phyloP scores from a whole-genome alignment of 2,113 vertebrate species.

The Sterna hirundo region DNA sequence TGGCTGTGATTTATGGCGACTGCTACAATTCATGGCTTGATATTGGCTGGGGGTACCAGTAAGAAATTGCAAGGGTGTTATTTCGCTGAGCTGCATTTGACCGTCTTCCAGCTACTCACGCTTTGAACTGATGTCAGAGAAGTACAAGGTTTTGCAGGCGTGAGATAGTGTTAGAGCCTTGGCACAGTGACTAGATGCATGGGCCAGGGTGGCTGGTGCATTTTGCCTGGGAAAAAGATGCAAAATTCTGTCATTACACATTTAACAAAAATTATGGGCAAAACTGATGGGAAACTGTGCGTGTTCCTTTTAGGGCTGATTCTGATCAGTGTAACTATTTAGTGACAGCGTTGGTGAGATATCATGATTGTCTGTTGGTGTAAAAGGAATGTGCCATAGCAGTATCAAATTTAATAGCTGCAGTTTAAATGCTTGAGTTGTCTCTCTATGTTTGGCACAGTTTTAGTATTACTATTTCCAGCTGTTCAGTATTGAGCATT shows the following conservation, averaged over 20 bases:
- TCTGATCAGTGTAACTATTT: background rate
- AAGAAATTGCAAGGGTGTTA: background rate
- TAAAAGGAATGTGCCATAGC: background rate
- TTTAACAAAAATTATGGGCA: background rate
- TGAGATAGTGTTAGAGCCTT: background rate
- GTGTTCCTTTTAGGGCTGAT: background rate
- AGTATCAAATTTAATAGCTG: background rate
- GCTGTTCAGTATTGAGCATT: conserved; percentile 2
- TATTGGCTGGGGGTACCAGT: background rate
- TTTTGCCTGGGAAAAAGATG: background rate
- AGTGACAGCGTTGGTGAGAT: background rate
- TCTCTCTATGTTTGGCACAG: background rate
- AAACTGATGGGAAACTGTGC: background rate
- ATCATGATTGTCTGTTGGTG: background rate
- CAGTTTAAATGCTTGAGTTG: conserved; percentile 23
- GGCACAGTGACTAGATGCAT: background rate
- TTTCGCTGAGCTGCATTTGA: conserved; percentile 13
- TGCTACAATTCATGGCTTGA: background rate
- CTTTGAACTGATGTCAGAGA: background rate
- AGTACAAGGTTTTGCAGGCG: background rate
- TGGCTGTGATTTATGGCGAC: background rate
- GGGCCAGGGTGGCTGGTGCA: background rate
- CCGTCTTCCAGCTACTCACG: background rate
- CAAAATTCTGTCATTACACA: background rate
- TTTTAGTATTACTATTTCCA: conserved; percentile 22